Base-by-base conservation (phyloP, 2,888 invertebrate species). In the Scaeva pyrastri region DNA sequence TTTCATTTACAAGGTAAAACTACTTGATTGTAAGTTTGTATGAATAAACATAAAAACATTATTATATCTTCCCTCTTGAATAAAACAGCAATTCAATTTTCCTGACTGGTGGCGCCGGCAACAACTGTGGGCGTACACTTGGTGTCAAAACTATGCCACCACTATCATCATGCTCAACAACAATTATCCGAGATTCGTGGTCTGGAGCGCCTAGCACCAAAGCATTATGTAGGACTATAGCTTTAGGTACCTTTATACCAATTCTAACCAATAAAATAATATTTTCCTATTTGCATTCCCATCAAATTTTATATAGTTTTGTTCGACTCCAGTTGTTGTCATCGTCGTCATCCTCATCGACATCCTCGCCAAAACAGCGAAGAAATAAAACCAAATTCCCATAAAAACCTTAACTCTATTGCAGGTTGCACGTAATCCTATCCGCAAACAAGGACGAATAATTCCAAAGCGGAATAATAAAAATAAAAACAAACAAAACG, bases 361-460 rank as follows among this genome's bases (percentile, higher is more conserved):
- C 11, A 11, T 11, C 11, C 12, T 39, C 2, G 39, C 0, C 36
- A 36, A 12, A 50, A 39, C 70, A 58, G 45, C 16, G 16, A 48
- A 36, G 43, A 52, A 48, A 66, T 41, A 75, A 21, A 62, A 12
- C 72, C 6, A 21, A 41, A 66, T 19, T 21, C 43, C 19, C 26
- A 64, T 68, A 68, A 68, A 68, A 72, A 66, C 66, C 52, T 19
- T 60, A 70, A 58, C 70, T 56, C 62, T 70, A 86, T 71, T 82
- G 86, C 86, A 86, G 58, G 56, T 71, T 82, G 82, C 86, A 86
- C 86, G 86, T 86, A 82, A 86, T 82, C 74, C 82, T 36, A 82
- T 82, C 68, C 82, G 77, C 81, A 86, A 86, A 86, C 41, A 71
- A 74, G 50, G 39, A 66, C 81, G 75, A 81, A 68, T 71, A 58